Evolutionary conservation across 2,888 invertebrate genomes (phyloP), one percentile per base, ranked within the genome.

Genomic region (Peribatodes rhomboidaria): DNA sequence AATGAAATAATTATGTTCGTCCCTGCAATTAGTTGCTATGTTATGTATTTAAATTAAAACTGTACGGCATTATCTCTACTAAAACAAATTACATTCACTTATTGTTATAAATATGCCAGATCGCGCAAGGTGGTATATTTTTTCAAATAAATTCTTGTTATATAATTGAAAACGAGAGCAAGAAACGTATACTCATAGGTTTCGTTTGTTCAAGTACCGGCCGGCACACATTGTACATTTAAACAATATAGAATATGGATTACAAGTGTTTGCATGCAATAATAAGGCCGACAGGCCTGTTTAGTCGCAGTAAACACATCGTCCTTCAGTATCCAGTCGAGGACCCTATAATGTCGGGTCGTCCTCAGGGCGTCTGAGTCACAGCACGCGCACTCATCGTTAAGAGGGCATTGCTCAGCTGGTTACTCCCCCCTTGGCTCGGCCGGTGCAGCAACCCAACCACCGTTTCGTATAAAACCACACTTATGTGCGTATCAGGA

Each of bases 391-490:
- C 86, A 87, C 86, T 87, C 85, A 87, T 90, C 90, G 90, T 92
- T 85, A 90, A 90, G 90, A 92, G 92, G 92, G 89, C 92, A 90
- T 86, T 92, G 92, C 89, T 91, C 92, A 91, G 86, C 86, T 83
- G 81, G 82, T 80, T 80, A 82, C 87, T 87, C 88, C 87, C 84
- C 85, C 82, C 84, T 83, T 81, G 78, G 80, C 78, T 74, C 81
- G 85, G 77, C 80, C 85, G 83, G 77, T 87, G 87, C 89, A 88
- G 78, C 82, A 75, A 80, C 77, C 79, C 59, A 31, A 35, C 61
- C 76, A 77, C 76, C 78, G 78, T 79, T 83, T 85, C 75, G 75
- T 85, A 84, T 86, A 85, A 83, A 85, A 83, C 83, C 80, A 78
- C 81, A 80, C 80, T 82, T 80, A 76, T 77, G 82, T 82, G 84